phyloP scores from a whole-genome alignment of 2,888 invertebrate genomes.

The Scaptomyza caliginosa region DNA sequence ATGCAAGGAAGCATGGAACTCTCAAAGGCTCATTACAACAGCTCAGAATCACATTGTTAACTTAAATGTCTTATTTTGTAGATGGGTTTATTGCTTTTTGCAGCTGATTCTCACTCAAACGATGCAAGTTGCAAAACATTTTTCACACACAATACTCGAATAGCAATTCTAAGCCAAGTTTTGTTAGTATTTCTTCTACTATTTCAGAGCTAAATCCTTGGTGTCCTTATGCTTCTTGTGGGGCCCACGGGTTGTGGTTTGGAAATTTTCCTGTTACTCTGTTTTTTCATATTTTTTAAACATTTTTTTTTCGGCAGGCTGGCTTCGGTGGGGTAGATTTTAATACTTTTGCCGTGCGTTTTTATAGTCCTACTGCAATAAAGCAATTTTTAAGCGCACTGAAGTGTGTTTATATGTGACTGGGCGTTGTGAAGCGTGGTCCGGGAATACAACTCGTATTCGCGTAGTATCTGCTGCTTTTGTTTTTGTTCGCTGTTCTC shows the following conservation, averaged over 20 bases:
- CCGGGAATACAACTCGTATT: conserved; percentile 52
- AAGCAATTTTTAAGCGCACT: conserved; percentile 80
- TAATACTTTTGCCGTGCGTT: conserved; percentile 73
- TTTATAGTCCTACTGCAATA: conserved; percentile 79
- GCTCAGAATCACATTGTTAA: conserved; percentile 21
- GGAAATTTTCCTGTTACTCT: conserved; percentile 74
- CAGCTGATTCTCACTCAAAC: conserved; percentile 52
- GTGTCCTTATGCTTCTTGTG: conserved; percentile 70
- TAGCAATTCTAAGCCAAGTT: conserved; percentile 51
- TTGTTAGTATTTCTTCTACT: conserved; percentile 29
- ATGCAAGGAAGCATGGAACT: conserved; percentile 85
- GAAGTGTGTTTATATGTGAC: conserved; percentile 79
- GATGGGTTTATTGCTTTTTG: conserved; percentile 3
- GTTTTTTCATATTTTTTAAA: conserved; percentile 47
- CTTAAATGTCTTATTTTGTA: conserved; percentile 18
- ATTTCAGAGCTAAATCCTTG: conserved; percentile 63
- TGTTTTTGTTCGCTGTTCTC: conserved; percentile 38
- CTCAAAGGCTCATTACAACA: conserved; percentile 75
- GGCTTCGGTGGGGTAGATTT: conserved; percentile 29
- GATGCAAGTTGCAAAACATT: conserved; percentile 61
- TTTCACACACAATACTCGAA: conserved; percentile 47
- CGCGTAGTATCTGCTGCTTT: conserved; percentile 70
- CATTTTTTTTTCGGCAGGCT: conserved; percentile 1
- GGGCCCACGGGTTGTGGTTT: conserved; percentile 66
- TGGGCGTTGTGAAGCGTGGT: conserved; percentile 47